Percentiles rank a stretch among this genome's conserved stretches.
Conservation (phyloP, 1,140 invertebrate species). For the Patella vulgata region DNA sequence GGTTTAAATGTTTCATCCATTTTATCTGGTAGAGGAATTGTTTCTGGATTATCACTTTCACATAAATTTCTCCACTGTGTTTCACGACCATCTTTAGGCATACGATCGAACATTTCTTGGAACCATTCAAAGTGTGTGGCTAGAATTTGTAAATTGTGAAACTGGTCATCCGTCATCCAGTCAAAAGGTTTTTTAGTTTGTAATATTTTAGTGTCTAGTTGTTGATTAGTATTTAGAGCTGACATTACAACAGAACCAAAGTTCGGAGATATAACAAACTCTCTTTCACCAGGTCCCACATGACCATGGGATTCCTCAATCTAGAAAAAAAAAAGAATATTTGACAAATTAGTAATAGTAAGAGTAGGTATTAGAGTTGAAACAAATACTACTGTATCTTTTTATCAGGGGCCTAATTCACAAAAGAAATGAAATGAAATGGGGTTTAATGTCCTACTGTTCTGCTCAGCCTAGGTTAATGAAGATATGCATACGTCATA, state of each 20-base stretch:
- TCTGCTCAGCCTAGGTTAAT: too few relatives aligned
- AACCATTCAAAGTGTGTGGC: conserved; percentile 45
- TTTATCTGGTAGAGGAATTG: conserved; percentile 60
- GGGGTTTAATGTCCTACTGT: too few relatives aligned
- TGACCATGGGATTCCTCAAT: conserved; percentile 58
- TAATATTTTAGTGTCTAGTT: conserved; percentile 47
- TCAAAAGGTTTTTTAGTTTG: conserved; percentile 67
- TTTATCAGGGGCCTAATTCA: background rate
- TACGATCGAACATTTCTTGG: conserved; percentile 63
- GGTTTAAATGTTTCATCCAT: conserved; percentile 59
- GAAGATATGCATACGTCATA: too few relatives aligned
- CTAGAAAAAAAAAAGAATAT: conserved; percentile 31
- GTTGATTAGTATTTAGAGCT: conserved; percentile 40
- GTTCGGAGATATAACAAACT: conserved; percentile 64
- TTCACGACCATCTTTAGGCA: conserved; percentile 64
- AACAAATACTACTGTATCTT: too few relatives aligned
- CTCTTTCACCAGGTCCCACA: conserved; percentile 59
- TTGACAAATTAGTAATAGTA: too few relatives aligned
- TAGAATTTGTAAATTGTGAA: conserved; percentile 62
- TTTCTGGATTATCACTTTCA: conserved; percentile 63
- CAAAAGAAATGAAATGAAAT: background rate
- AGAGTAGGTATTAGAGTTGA: too few relatives aligned
- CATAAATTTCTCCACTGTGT: conserved; percentile 65
- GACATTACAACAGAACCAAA: conserved; percentile 62
- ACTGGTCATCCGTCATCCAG: conserved; percentile 68